Base-by-base conservation (phyloP, 2,797 vertebrate species). In the Danionella dracula region DNA sequence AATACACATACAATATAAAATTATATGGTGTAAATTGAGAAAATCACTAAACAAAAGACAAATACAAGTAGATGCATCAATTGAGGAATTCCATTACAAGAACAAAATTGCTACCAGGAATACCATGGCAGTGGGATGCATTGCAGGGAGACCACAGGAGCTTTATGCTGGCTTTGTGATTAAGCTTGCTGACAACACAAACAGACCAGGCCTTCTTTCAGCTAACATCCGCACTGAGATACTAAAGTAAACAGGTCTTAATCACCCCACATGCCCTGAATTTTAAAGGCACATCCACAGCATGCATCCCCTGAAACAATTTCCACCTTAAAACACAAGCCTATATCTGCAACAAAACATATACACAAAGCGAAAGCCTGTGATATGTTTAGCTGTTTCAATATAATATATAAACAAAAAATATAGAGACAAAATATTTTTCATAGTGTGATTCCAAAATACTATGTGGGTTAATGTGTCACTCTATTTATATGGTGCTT, bases 201-300 rank as follows among this genome's bases (percentile, higher is more conserved):
- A 34, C 71, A 51, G 76, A 76, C 61, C 51, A 53, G 48, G 17
- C 38, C 53, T 49, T 66, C 72, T 74, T 77, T 75, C 59, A 71
- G 57, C 66, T 48, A 13, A 57, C 63, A 49, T 29, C 44, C 66
- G 66, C 63, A 13, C 73, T 21, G 68, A 78, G 73, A 81, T 76
- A 74, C 73, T 67, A 81, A 63, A 76, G 77, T 68, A 78, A 81
- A 81, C 71, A 72, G 55, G 48, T 69, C 74, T 73, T 78, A 78
- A 80, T 80, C 79, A 57, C 55, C 49, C 61, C 59, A 44, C 66
- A 71, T 70, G 73, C 46, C 71, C 64, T 73, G 75, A 71, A 70
- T 76, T 70, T 71, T 72, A 77, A 80, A 63, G 66, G 51, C 41
- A 60, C 32, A 56, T 68, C 46, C 68, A 76, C 68, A 45, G 57